phyloP scores from a whole-genome alignment of 2,797 vertebrate species.

The Crax fasciolata region DNA sequence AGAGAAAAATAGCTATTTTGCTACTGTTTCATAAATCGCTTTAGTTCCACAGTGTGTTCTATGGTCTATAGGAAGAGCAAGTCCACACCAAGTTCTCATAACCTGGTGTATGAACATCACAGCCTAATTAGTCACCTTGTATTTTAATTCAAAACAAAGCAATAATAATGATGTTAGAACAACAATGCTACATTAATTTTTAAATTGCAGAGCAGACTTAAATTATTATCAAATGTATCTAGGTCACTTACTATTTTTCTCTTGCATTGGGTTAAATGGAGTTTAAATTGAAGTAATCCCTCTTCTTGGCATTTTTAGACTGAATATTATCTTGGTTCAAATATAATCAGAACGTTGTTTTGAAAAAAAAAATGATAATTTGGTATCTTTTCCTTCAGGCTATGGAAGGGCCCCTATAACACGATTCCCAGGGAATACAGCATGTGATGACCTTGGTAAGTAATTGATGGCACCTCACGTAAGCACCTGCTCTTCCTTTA shows the following conservation, averaged over 20 bases:
- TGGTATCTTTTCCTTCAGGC: conserved; percentile 22
- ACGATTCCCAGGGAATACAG: neutral
- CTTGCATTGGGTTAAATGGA: neutral
- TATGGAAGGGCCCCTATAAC: neutral
- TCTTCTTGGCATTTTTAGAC: conserved; percentile 30
- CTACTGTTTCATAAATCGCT: neutral
- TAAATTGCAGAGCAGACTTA: neutral
- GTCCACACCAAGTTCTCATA: neutral
- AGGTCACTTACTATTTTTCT: neutral
- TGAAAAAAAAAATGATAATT: conserved; percentile 7
- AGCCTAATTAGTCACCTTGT: neutral
- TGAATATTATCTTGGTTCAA: conserved; percentile 35
- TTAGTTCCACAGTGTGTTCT: neutral
- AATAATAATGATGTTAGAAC: neutral
- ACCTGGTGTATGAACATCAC: neutral
- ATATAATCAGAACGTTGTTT: conserved; percentile 35
- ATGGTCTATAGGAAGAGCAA: neutral
- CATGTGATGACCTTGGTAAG: conserved; percentile 26
- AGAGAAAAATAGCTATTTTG: neutral
- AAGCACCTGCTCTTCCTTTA: neutral
- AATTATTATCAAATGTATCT: neutral
- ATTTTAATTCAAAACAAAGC: neutral
- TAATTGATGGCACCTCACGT: conserved; percentile 18
- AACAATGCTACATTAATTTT: neutral
- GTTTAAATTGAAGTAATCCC: conserved; percentile 19